Evolutionary conservation across 2,113 vertebrate genomes (phyloP), one percentile per base, ranked within the genome.

Genomic region (Oceanodroma tethys): DNA sequence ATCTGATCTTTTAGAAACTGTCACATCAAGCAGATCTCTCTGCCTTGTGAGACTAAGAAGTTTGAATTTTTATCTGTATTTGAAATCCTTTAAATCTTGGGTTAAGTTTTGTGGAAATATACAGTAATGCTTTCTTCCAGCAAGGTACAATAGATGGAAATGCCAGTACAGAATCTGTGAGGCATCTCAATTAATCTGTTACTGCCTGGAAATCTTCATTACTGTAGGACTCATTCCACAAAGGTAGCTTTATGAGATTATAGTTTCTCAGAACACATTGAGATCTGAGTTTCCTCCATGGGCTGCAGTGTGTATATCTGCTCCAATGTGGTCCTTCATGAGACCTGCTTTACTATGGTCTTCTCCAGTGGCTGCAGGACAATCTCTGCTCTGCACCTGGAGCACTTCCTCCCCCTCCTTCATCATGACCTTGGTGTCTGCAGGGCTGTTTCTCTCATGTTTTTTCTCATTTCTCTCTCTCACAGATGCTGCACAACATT

Each of bases 401-500:
- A 63, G 3, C 10, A 40, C 2, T 5, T 80, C 4, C 9, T 73
- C 14, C 3, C 6, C 6, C 2, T 62, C 2, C 7, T 83, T 36
- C 14, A 4, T 63, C 38, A 63, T 14, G 15, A 22, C 13, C 27
- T 40, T 53, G 11, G 15, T 68, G 19, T 62, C 16, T 73, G 38
- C 27, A 63, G 5, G 20, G 12, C 4, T 17, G 4, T 36, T 76
- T 47, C 13, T 17, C 17, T 56, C 32, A 11, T 6, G 1, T 6
- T 36, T 66, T 75, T 67, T 38, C 62, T 62, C 18, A 17, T 9
- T 75, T 66, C 9, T 29, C 5, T 36, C 23, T 66, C 32, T 63
- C 10, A 36, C 5, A 42, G 8, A 10, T 42, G 22, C 21, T 59
- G 27, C 13, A 53, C 4, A 11, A 11, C 2, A 1, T 32, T 62